These are phyloP conservation scores for Dione juno DNA, from an alignment of 2,888 invertebrate genomes.

Conservation along the genomic window DNA sequence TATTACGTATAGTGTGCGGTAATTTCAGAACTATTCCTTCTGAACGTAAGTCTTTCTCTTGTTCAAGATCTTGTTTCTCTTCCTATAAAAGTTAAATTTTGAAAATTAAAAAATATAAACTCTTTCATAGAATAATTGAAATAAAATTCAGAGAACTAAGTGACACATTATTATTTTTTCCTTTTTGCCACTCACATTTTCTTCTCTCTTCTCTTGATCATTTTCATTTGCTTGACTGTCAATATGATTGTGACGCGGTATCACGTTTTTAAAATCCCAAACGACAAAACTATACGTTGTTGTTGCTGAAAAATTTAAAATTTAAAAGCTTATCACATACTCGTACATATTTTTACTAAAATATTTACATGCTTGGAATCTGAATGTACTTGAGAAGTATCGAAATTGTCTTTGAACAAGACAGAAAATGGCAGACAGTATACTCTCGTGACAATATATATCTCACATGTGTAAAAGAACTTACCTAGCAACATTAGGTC, in stretches of 20 bases:
- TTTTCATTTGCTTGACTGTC: conserved; percentile 58
- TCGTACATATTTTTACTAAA: background rate
- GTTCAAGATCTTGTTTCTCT: conserved; percentile 64
- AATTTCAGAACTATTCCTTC: conserved; percentile 87
- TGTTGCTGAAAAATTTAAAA: conserved; percentile 77
- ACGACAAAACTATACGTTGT: conserved; percentile 92
- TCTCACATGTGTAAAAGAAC: no score
- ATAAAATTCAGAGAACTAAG: no score
- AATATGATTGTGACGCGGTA: conserved; percentile 67
- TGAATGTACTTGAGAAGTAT: no score
- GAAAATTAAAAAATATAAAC: no score
- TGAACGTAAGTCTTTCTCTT: conserved; percentile 65
- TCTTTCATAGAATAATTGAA: no score
- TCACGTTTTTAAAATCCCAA: conserved; percentile 88
- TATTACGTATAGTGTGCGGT: conserved; percentile 95
- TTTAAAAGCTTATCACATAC: background rate
- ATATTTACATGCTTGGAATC: no score
- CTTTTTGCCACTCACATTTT: conserved; percentile 27
- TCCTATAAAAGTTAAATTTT: conserved; percentile 51
- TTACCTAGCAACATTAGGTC: conserved; percentile 90
- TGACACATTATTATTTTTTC: background rate
- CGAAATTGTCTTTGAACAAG: no score
- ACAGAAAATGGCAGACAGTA: no score
- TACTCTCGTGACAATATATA: no score
- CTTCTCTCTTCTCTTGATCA: conserved; percentile 51